These are phyloP conservation scores for Cacatua alba DNA, from an alignment of 2,113 vertebrate species.

Conservation along the genomic window DNA sequence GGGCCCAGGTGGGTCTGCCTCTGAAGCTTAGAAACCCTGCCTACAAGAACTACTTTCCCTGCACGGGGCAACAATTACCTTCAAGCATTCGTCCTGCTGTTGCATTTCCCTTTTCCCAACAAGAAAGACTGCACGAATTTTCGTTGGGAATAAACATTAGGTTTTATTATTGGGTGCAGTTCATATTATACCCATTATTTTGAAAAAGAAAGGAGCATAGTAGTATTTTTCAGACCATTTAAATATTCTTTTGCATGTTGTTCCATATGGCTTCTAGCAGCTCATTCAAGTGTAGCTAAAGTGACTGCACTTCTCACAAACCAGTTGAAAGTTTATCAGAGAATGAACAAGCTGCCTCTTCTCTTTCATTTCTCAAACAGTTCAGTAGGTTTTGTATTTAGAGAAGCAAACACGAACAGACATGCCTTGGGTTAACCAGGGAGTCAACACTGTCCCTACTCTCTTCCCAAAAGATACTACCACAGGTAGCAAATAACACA, in stretches of 20 bases:
- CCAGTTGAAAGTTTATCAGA: neutral
- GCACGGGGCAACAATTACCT: accelerated
- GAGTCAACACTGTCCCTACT: neutral
- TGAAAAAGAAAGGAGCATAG: neutral
- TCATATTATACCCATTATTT: neutral
- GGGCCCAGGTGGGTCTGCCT: neutral
- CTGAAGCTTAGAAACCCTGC: no score
- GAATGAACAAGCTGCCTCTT: neutral
- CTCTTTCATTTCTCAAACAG: neutral
- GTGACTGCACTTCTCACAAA: neutral
- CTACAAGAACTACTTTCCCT: neutral
- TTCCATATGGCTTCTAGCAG: neutral
- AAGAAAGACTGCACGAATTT: neutral
- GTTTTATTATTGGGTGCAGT: neutral
- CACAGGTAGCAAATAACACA: neutral
- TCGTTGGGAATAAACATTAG: neutral
- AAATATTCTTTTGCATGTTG: neutral
- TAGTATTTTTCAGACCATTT: neutral
- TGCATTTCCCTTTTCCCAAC: neutral
- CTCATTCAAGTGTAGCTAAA: neutral
- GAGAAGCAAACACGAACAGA: neutral
- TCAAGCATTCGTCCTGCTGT: neutral
- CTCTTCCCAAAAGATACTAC: accelerated
- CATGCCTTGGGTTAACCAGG: neutral
- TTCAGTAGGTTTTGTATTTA: neutral